phyloP scores from a whole-genome alignment of 2,113 vertebrate species.

The Oncorhynchus tshawytscha region DNA sequence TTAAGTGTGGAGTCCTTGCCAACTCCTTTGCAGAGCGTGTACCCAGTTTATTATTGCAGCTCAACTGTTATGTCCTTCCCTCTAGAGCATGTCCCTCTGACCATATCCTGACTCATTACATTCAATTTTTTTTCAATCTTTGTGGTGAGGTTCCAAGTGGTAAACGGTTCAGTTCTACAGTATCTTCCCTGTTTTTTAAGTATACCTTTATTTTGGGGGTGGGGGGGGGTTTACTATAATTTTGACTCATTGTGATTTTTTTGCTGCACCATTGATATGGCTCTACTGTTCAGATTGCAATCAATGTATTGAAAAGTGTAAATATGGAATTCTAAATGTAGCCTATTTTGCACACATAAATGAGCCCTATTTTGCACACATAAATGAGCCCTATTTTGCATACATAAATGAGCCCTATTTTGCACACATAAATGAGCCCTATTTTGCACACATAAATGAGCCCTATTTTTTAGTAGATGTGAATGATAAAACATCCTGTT shows the following conservation, averaged over 20 bases:
- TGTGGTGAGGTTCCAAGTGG: neutral
- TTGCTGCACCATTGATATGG: neutral
- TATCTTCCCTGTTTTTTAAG: neutral
- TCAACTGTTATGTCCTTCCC: slow-evolving; percentile 3
- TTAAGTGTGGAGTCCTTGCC: slow-evolving; percentile 11
- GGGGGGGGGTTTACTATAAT: neutral
- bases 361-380: neutral
- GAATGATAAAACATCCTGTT: neutral
- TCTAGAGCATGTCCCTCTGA: slow-evolving; percentile 1
- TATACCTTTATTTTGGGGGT: neutral
- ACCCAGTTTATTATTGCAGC: slow-evolving; percentile 15
- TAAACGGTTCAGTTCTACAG: neutral
- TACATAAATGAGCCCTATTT: neutral
- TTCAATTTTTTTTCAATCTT: neutral
- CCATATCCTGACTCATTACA: slow-evolving; percentile 1
- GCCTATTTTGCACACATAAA: neutral
- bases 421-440: neutral
- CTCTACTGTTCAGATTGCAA: neutral
- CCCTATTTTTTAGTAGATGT: neutral
- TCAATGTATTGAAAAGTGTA: neutral
- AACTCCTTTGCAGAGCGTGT: slow-evolving; percentile 6
- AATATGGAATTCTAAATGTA: neutral
- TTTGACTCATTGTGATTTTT: too few relatives aligned
- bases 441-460: neutral
- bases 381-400: neutral